Evolutionary conservation across 2,113 vertebrate species (phyloP).

Genomic region (Xiphorhynchus elegans): DNA sequence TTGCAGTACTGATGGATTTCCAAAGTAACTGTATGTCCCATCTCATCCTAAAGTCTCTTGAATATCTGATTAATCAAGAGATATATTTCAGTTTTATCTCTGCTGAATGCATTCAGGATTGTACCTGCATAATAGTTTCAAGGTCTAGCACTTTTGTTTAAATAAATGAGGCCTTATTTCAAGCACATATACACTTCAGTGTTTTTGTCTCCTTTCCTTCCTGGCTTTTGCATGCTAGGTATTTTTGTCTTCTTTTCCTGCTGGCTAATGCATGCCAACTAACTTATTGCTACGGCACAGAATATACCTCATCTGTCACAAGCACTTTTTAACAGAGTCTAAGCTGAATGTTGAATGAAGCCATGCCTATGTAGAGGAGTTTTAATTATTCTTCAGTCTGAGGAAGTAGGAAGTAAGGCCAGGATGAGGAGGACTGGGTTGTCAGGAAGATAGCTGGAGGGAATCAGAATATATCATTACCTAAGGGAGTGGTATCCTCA

Average conservation of each 20-base stretch:
- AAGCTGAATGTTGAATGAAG: conserved; percentile 64
- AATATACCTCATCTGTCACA: conserved; percentile 55
- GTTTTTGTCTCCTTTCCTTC: conserved; percentile 16
- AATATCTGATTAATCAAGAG: background rate
- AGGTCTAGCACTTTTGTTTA: background rate
- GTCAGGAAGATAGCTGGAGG: conserved; percentile 72
- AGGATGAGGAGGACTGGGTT: conserved; percentile 40
- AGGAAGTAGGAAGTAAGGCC: conserved; percentile 30
- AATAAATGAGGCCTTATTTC: background rate
- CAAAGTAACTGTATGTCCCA: background rate
- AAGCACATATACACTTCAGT: background rate
- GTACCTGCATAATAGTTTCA: background rate
- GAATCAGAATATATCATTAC: conserved; percentile 69
- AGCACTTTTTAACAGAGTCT: conserved; percentile 58
- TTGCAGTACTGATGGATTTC: background rate
- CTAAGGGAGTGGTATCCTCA: conserved; percentile 62
- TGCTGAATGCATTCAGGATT: background rate
- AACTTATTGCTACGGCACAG: conserved; percentile 41
- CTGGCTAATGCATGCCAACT: conserved; percentile 5
- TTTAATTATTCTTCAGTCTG: conserved; percentile 60
- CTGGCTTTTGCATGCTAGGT: conserved; percentile 6
- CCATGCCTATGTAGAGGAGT: conserved; percentile 39
- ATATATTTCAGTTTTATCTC: background rate
- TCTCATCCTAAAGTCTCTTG: background rate
- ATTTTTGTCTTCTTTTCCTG: conserved; percentile 40